Base-by-base conservation (phyloP, 2,888 invertebrate genomes). In the Xestia rhomboidea region DNA sequence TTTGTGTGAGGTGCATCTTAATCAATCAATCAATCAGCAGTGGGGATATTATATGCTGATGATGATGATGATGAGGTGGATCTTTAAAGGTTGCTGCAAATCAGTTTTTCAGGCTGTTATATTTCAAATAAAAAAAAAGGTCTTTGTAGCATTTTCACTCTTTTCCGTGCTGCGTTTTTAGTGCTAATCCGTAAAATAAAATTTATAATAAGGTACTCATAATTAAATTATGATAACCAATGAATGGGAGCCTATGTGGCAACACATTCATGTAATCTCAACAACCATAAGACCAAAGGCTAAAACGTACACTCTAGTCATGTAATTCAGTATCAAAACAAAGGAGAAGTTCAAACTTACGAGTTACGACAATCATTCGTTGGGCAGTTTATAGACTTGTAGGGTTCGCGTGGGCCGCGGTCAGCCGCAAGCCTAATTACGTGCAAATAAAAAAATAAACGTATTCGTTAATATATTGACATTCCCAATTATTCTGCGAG, bases 381-480 rank as follows among this genome's bases (percentile, higher is more conserved):
- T 81, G 62, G 27, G n/a, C 64, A 77, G 30, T 85, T 82, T 83
- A 85, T 69, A 73, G 63, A 64, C 67, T 64, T 73, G 71, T 72
- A 85, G 73, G 27, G 63, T 46, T 54, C 54, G 68, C 73, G 83
- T 76, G 38, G 77, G 86, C 57, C 44, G 67, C 66, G 21, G 70
- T 77, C 49, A 49, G 62, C n/a, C 18, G 49, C 68, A 2, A 71
- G 54, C 69, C 77, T 82, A 74, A 85, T 82, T 82, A 82, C 41
- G 46, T 41, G 60, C 49, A 73, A 82, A 74, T 30, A 63, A 74
- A 71, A 75, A 54, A 51, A 68, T 30, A 11, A 73, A 70, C 13
- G 41, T 41, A 44, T 75, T 75, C 49, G 13, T 81, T 77, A 66
- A 70, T 64, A 81, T 54, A 51, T 54, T 57, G 63, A 78, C 71